phyloP scores from a whole-genome alignment of 2,797 vertebrate genomes.

The Vultur gryphus region DNA sequence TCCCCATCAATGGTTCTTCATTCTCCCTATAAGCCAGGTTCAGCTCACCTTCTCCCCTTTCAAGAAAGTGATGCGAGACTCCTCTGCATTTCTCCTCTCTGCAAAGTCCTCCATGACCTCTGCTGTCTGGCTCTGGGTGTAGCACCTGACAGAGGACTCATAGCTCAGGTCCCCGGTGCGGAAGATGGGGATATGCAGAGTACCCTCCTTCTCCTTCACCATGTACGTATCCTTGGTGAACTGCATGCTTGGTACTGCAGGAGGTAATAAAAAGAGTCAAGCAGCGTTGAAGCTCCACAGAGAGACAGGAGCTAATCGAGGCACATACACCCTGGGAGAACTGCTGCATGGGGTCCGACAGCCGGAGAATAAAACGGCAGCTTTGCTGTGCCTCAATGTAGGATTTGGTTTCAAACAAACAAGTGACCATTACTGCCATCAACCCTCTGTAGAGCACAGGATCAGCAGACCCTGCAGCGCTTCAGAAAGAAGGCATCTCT shows the following conservation, averaged over 20 bases:
- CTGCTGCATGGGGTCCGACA: background rate
- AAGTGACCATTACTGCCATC: too few species aligned
- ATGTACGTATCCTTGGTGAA: constrained; percentile 85
- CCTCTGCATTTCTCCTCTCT: constrained; percentile 88
- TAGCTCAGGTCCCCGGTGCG: constrained; percentile 90
- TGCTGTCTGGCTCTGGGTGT: constrained; percentile 87
- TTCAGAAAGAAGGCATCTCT: background rate
- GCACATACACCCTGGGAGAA: background rate
- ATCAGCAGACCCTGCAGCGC: background rate
- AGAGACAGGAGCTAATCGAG: background rate
- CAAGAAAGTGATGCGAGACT: constrained; percentile 87
- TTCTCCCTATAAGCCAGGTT: background rate
- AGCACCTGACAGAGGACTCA: constrained; percentile 90
- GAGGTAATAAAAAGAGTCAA: background rate
- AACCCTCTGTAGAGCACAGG: background rate
- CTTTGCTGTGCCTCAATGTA: background rate
- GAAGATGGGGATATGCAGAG: constrained; percentile 83
- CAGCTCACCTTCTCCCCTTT: constrained; percentile 90
- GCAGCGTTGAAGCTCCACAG: background rate
- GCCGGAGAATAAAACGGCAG: background rate
- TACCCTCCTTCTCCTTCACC: constrained; percentile 85
- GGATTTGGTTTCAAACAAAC: background rate
- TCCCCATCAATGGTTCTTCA: background rate
- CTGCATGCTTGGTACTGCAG: constrained; percentile 95
- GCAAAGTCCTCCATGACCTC: constrained; percentile 88